These are phyloP conservation scores for Lynx canadensis DNA, from an alignment of 2,113 vertebrate species.

Conservation along the genomic window DNA sequence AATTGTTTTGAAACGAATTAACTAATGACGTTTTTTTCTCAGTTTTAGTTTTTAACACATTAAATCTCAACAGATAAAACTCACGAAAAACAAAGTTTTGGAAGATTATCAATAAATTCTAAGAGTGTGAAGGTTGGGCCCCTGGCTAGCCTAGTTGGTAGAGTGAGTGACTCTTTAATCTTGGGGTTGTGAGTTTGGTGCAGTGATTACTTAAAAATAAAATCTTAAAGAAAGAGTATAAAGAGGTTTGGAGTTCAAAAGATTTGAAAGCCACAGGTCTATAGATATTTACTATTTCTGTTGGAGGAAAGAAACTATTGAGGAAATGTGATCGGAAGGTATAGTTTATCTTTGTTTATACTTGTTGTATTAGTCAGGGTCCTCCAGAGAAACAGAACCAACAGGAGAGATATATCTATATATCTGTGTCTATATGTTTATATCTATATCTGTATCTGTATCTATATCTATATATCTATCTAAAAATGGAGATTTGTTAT, in stretches of 20 bases:
- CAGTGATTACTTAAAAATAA: too few species aligned
- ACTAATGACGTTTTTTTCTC: background rate
- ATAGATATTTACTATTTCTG: background rate
- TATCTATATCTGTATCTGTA: too few species aligned
- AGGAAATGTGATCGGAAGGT: background rate
- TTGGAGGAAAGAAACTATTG: background rate
- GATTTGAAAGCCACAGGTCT: background rate
- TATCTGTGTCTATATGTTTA: background rate
- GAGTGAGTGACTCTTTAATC: too few species aligned
- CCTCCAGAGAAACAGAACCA: background rate
- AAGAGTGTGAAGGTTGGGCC: background rate
- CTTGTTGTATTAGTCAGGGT: background rate
- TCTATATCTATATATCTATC: too few species aligned
- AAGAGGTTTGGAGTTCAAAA: background rate
- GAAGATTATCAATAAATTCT: background rate
- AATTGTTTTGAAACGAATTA: conserved; percentile 13
- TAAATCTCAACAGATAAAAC: background rate
- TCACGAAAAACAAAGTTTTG: background rate
- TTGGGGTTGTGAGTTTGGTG: too few species aligned
- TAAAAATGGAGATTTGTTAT: too few species aligned
- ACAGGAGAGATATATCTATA: background rate
- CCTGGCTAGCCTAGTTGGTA: too few species aligned
- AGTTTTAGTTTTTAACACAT: background rate
- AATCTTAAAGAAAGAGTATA: background rate
- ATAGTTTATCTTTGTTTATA: background rate